Conservation (phyloP, 2,797 vertebrate genomes). For the Gymnothorax reevesii region DNA sequence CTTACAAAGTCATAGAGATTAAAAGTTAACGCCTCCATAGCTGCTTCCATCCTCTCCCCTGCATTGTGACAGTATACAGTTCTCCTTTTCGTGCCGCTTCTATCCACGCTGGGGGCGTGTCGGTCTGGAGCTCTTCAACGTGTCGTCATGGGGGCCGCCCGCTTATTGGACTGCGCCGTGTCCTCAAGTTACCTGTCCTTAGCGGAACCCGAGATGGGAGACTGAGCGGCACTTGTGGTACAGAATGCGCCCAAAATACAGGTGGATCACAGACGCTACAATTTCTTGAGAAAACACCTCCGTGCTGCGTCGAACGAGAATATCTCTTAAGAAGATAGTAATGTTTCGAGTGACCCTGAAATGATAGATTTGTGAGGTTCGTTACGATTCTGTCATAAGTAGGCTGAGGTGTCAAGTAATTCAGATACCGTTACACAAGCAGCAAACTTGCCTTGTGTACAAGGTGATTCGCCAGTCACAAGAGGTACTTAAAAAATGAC, state of each 20-base stretch:
- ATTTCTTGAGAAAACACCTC: neutral
- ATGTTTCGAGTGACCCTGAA: neutral
- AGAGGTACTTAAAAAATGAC: neutral
- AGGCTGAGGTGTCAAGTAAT: neutral
- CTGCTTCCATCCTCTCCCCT: conserved; percentile 73
- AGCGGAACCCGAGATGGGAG: conserved; percentile 20
- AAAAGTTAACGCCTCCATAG: conserved; percentile 54
- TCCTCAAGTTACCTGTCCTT: conserved; percentile 20
- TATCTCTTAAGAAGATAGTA: neutral
- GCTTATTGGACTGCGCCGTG: conserved; percentile 32
- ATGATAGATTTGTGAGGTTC: neutral
- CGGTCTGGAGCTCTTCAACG: conserved; percentile 66
- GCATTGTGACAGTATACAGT: conserved; percentile 74
- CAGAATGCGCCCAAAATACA: conserved; percentile 10
- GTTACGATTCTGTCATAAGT: neutral
- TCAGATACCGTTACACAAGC: neutral
- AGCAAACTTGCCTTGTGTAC: neutral
- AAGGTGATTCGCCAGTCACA: neutral
- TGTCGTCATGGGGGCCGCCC: conserved; percentile 64
- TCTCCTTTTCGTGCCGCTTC: conserved; percentile 57
- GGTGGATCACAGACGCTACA: neutral
- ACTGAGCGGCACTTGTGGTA: neutral
- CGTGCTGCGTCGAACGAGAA: neutral
- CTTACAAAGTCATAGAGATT: conserved; percentile 63
- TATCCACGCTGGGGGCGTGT: conserved; percentile 67